A percentile compares a stretch with the other conserved stretches of the same genome.
These are phyloP conservation scores for Alligator mississippiensis DNA, from an alignment of 2,113 vertebrate species.

Conservation along the genomic window DNA sequence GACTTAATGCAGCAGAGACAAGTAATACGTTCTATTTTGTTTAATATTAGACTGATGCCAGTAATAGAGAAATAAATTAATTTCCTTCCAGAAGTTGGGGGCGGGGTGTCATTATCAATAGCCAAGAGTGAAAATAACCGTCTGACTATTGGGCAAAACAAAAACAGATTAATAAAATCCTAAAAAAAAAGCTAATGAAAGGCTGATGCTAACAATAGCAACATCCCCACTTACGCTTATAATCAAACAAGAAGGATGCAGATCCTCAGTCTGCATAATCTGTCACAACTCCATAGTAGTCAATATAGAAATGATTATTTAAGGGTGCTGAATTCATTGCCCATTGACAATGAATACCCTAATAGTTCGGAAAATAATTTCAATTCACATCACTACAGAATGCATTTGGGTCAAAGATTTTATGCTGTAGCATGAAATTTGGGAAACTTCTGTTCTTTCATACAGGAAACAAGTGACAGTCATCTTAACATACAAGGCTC, in stretches of 20 bases:
- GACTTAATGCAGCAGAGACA: background rate
- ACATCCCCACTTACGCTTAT: background rate
- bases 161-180: background rate
- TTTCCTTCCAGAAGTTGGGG: background rate
- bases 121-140: background rate
- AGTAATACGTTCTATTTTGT: background rate
- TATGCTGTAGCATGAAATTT: background rate
- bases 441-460: background rate
- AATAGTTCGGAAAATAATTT: background rate
- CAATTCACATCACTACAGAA: background rate
- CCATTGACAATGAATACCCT: rapidly evolving
- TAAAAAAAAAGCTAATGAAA: background rate
- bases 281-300: background rate
- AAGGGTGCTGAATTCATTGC: too few relatives aligned
- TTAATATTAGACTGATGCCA: background rate
- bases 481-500: background rate
- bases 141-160: background rate
- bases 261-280: background rate
- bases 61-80: background rate
- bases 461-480: background rate
- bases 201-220: background rate
- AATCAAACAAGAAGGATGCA: background rate
- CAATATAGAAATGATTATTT: too few relatives aligned
- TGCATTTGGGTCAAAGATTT: background rate
- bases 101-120: background rate